These are phyloP conservation scores for Cottoperca gobio DNA, from an alignment of 2,797 vertebrate species.

Conservation along the genomic window DNA sequence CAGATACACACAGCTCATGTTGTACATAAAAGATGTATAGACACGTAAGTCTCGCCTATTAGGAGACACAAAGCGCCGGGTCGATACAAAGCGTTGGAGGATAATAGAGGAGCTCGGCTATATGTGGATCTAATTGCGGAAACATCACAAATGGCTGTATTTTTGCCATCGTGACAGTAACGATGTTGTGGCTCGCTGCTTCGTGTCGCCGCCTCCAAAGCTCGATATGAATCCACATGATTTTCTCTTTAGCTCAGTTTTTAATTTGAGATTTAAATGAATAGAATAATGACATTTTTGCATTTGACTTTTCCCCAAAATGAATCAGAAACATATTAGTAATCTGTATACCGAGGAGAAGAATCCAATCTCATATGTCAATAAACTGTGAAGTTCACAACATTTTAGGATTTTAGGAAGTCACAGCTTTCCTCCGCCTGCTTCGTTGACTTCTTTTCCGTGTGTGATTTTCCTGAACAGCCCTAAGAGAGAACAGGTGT, in stretches of 20 bases:
- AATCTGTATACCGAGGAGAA: not conserved
- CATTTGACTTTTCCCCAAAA: not conserved
- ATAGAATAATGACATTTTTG: not conserved
- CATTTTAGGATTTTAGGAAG: not conserved
- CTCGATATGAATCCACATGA: not conserved
- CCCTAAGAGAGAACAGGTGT: slow-evolving; percentile 45
- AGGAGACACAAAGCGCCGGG: slow-evolving; percentile 16
- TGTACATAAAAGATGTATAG: not conserved
- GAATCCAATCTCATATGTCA: slow-evolving; percentile 15
- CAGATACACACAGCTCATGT: not conserved
- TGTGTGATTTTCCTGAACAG: not conserved
- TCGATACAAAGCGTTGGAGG: slow-evolving; percentile 42
- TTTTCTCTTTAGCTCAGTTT: not conserved
- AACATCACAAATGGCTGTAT: slow-evolving; percentile 40
- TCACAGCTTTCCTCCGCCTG: slow-evolving; percentile 4
- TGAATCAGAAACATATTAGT: not conserved
- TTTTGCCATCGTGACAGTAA: slow-evolving; percentile 63
- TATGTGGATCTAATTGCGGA: slow-evolving; percentile 33
- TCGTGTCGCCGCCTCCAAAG: slow-evolving; percentile 37
- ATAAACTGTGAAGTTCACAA: slow-evolving; percentile 28
- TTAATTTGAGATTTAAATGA: slow-evolving; percentile 6
- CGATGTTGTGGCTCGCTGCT: slow-evolving; percentile 37
- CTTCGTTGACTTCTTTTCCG: slow-evolving; percentile 9
- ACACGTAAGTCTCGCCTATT: not conserved
- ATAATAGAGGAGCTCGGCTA: slow-evolving; percentile 25